Percentiles rank a stretch among this genome's conserved stretches.
Evolutionary conservation across 2,888 invertebrate genomes (phyloP).

Genomic region (Oscheius sp.): DNA sequence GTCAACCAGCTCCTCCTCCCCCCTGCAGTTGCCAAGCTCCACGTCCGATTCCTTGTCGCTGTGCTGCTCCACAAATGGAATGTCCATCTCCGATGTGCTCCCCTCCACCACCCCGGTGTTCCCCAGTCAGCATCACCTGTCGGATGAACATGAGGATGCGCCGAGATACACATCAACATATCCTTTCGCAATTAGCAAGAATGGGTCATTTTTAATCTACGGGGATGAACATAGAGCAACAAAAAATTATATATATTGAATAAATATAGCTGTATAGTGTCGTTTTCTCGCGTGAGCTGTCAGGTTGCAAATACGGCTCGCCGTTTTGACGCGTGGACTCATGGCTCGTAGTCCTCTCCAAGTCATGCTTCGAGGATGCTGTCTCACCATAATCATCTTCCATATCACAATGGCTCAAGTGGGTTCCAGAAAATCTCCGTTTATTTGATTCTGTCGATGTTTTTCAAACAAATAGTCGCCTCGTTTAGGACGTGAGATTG

Average conservation of each 20-base stretch:
- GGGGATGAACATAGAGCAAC: conserved; percentile 7
- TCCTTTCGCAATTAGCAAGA: conserved; percentile 19
- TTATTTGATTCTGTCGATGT: no score
- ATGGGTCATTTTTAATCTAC: conserved; percentile 23
- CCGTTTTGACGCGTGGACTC: no score
- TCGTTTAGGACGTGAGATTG: not conserved
- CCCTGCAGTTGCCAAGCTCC: conserved; percentile 46
- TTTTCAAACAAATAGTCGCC: not conserved
- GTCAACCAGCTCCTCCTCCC: conserved; percentile 39
- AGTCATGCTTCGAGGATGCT: conserved; percentile 12
- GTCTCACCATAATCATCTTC: conserved; percentile 10
- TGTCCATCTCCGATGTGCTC: conserved; percentile 42
- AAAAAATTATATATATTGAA: conserved; percentile 22
- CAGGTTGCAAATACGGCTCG: conserved; percentile 28
- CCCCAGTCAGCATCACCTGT: conserved; percentile 32
- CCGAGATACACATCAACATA: conserved; percentile 43
- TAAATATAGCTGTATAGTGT: conserved; percentile 2
- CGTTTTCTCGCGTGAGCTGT: conserved; percentile 23
- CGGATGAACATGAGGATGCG: conserved; percentile 39
- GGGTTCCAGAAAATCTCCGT: no score
- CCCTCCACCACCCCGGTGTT: conserved; percentile 45
- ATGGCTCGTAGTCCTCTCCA: conserved; percentile 11
- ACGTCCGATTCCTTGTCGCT: conserved; percentile 51
- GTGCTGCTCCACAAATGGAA: conserved; percentile 44
- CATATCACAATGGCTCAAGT: conserved; percentile 15